phyloP scores from a whole-genome alignment of 2,888 invertebrate genomes.

The Phasia obesa region DNA sequence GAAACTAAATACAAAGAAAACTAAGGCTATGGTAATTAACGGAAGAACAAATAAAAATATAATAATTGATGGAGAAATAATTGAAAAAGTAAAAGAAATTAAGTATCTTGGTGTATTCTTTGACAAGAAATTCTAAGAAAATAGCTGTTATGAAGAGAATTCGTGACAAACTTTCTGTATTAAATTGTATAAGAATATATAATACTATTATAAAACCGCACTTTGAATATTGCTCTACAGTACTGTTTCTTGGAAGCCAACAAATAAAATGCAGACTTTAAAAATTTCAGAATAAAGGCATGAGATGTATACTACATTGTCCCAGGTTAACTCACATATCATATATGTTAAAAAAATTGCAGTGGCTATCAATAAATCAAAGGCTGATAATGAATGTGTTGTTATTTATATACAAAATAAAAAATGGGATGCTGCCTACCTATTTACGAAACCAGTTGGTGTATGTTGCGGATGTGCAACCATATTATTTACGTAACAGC shows the following conservation, averaged over 20 bases:
- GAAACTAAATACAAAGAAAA: not conserved
- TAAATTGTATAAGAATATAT: slow-evolving; percentile 1
- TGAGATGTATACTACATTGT: not conserved
- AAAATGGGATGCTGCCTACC: not conserved
- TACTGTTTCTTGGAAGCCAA: not conserved
- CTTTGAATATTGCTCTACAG: slow-evolving; percentile 1
- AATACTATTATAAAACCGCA: slow-evolving; percentile 7
- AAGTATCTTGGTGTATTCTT: not conserved
- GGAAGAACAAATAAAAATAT: not conserved
- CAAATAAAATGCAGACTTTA: not conserved
- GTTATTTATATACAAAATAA: not conserved
- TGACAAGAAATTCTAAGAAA: slow-evolving; percentile 3
- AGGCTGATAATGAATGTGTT: not conserved
- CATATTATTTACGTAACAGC: not conserved
- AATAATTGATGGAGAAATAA: not conserved
- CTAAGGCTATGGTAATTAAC: not conserved
- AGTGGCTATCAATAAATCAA: not conserved
- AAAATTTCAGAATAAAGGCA: slow-evolving; percentile 14
- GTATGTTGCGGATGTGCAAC: not conserved
- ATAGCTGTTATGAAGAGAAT: not conserved
- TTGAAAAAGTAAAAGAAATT: not conserved
- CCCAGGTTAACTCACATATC: not conserved
- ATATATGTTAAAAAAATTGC: not conserved
- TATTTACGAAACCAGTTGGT: slow-evolving; percentile 3
- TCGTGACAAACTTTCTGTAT: not conserved